These are phyloP conservation scores for Anableps anableps DNA, from an alignment of 2,797 vertebrate genomes.

Conservation along the genomic window DNA sequence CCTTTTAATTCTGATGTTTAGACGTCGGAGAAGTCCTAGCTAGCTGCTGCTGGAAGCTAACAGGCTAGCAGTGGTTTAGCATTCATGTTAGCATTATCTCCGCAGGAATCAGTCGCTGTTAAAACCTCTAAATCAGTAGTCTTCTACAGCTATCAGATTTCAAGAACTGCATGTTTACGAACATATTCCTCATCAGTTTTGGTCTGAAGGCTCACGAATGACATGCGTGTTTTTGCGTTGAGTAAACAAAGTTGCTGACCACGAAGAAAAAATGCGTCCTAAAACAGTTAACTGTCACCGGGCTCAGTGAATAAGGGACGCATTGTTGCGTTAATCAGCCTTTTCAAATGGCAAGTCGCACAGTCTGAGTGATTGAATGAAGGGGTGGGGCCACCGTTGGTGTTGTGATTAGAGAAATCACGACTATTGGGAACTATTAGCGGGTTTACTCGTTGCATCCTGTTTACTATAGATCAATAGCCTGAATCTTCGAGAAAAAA, in stretches of 20 bases:
- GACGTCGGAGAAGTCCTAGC: conserved; percentile 34
- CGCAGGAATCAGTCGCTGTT: conserved; percentile 26
- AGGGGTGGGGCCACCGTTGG: conserved; percentile 43
- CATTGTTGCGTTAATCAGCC: conserved; percentile 14
- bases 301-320: neutral
- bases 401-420: conserved; percentile 7
- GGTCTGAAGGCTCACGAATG: neutral
- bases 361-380: conserved; percentile 36
- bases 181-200: neutral
- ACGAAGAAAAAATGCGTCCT: conserved; percentile 18
- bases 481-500: neutral
- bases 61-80: conserved; percentile 68
- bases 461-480: neutral
- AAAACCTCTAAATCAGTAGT: neutral
- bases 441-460: neutral
- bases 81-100: conserved; percentile 58
- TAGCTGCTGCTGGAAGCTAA: conserved; percentile 68
- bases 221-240: conserved; percentile 39
- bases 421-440: conserved; percentile 1
- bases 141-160: neutral
- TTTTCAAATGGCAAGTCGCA: conserved; percentile 9
- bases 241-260: conserved; percentile 74
- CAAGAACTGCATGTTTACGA: neutral
- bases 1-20: conserved; percentile 47
- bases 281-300: conserved; percentile 18